Evolutionary conservation across 1,140 invertebrate species (phyloP).

Genomic region (Conus betulinus): DNA sequence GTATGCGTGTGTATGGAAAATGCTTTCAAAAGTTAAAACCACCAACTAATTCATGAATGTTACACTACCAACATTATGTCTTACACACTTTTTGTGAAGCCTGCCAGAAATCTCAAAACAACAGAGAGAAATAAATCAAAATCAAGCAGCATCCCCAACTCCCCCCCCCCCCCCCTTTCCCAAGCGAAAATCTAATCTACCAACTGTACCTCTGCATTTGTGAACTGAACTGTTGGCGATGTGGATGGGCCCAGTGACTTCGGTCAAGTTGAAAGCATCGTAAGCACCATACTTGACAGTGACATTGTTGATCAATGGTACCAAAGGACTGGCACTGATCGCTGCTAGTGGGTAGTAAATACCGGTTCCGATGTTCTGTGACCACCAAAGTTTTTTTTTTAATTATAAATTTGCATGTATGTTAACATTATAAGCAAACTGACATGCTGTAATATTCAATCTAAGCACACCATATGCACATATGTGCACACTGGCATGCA

Average conservation of each 20-base stretch:
- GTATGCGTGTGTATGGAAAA: too few species aligned
- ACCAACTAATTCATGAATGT: too few species aligned
- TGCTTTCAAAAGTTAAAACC: too few species aligned
- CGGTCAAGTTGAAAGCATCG: slow-evolving; percentile 93
- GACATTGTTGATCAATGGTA: slow-evolving; percentile 88
- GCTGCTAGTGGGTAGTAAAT: slow-evolving; percentile 90
- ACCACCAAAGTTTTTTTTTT: background rate
- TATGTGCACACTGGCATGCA: background rate
- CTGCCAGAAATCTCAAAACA: too few species aligned
- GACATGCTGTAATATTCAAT: background rate
- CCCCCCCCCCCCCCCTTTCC: too few species aligned
- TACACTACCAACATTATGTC: too few species aligned
- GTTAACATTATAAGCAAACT: background rate
- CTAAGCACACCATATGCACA: background rate
- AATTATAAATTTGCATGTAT: too few species aligned
- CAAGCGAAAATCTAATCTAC: too few species aligned
- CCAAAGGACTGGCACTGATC: slow-evolving; percentile 89
- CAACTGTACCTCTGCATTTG: slow-evolving; percentile 84
- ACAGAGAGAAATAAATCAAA: too few species aligned
- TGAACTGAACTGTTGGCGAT: slow-evolving; percentile 88
- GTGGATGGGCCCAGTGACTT: slow-evolving; percentile 86
- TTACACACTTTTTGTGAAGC: too few species aligned
- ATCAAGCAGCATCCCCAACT: too few species aligned
- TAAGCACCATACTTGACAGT: slow-evolving; percentile 90
- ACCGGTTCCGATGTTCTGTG: slow-evolving; percentile 56